Conservation (phyloP, 2,888 invertebrate species). For the Miltochrista miniata region DNA sequence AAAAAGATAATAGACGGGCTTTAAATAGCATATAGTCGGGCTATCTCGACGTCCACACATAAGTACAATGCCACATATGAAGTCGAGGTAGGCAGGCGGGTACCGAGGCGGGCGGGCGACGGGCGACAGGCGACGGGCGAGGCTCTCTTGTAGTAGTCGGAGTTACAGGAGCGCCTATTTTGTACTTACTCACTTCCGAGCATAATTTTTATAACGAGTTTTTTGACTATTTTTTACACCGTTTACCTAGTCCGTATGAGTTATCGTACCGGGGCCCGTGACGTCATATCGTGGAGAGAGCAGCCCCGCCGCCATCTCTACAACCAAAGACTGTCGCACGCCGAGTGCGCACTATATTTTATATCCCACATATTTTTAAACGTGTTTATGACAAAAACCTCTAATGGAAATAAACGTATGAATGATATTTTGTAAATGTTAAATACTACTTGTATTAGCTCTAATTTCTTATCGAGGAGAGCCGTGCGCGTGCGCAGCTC, state of each 20-base stretch:
- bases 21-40: too few species aligned
- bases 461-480: constrained; percentile 1
- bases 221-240: constrained; percentile 50
- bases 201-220: constrained; percentile 50
- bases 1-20: too few species aligned
- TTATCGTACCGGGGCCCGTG: constrained; percentile 12
- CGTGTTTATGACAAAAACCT: constrained; percentile 19
- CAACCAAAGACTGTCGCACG: constrained; percentile 44
- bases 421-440: constrained; percentile 24
- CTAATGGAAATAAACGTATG: constrained; percentile 8
- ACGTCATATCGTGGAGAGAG: constrained; percentile 21
- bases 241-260: constrained; percentile 52
- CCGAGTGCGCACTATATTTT: constrained; percentile 31
- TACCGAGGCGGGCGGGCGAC: too few species aligned
- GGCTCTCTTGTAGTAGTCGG: background rate
- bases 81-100: too few species aligned
- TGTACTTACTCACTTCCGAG: constrained; percentile 30
- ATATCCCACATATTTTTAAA: constrained; percentile 35
- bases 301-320: constrained; percentile 22
- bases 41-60: too few species aligned
- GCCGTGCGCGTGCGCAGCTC: background rate
- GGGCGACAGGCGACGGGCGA: too few species aligned
- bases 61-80: too few species aligned
- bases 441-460: constrained; percentile 11
- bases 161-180: constrained; percentile 37